Evolutionary conservation across 1,140 invertebrate species (phyloP).

Genomic region (Asbolus verrucosus): DNA sequence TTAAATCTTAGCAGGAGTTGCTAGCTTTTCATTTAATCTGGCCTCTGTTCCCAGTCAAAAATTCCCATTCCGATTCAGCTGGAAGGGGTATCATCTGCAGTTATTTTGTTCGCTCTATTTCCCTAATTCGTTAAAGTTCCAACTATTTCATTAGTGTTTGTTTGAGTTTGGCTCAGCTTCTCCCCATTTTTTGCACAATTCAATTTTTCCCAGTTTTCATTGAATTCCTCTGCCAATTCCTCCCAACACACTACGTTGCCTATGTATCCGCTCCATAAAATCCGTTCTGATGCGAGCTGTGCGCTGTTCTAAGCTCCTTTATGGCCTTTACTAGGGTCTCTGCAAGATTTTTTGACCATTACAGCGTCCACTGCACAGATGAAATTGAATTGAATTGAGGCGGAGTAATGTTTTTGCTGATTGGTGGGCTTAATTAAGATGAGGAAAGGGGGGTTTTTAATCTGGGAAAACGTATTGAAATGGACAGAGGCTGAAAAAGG

Average conservation of each 20-base stretch:
- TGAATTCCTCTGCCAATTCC: background rate
- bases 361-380: constrained; percentile 9
- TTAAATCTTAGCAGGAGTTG: no score
- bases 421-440: background rate
- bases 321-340: background rate
- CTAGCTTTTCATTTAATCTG: no score
- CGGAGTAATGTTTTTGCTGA: background rate
- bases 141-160: background rate
- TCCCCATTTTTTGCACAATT: constrained; percentile 6
- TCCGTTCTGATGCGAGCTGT: background rate
- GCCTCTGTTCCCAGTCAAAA: no score
- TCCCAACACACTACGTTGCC: constrained; percentile 6
- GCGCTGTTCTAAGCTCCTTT: constrained; percentile 24
- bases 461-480: no score
- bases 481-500: no score
- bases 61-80: no score
- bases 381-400: constrained; percentile 13
- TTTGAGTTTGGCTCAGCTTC: background rate
- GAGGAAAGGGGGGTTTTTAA: background rate
- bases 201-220: background rate
- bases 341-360: constrained; percentile 6
- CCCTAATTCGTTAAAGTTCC: no score
- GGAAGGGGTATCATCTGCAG: no score
- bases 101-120: no score
- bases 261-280: constrained; percentile 25